phyloP scores from a whole-genome alignment of 2,797 vertebrate species.

The Artibeus lituratus region DNA sequence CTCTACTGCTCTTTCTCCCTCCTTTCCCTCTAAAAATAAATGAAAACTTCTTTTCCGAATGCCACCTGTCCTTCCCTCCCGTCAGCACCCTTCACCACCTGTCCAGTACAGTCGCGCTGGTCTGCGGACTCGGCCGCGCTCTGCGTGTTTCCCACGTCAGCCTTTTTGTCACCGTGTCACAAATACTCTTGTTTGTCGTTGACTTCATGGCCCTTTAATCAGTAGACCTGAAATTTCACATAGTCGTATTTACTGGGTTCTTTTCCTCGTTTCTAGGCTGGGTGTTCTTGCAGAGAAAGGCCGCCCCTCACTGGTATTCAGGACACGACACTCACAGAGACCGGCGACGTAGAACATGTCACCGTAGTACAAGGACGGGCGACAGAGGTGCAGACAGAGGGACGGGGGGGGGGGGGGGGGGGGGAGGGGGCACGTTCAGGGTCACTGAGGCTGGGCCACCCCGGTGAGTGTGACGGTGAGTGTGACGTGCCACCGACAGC shows the following conservation, averaged over 20 bases:
- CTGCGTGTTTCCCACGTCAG: background rate
- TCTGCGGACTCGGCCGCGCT: background rate
- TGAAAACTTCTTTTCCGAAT: background rate
- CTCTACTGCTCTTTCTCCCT: too few species aligned
- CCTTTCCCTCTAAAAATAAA: too few species aligned
- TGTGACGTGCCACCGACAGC: background rate
- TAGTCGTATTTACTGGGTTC: background rate
- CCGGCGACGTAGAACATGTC: background rate
- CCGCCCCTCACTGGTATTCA: background rate
- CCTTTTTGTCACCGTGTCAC: background rate
- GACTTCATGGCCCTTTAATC: background rate
- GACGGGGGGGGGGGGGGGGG: accelerated
- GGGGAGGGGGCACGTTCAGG: accelerated
- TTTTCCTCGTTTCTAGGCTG: background rate
- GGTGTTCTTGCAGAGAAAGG: conserved; percentile 3
- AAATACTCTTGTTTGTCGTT: background rate
- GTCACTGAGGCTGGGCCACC: background rate
- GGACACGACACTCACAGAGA: background rate
- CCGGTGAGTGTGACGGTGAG: accelerated
- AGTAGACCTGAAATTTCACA: background rate
- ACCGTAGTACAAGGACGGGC: background rate
- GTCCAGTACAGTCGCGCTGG: background rate
- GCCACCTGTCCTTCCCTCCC: background rate
- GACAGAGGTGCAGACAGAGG: too few species aligned
- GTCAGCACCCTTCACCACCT: background rate